These are phyloP conservation scores for Enteromius argenteus DNA, from an alignment of 2,797 vertebrate species.

Conservation along the genomic window DNA sequence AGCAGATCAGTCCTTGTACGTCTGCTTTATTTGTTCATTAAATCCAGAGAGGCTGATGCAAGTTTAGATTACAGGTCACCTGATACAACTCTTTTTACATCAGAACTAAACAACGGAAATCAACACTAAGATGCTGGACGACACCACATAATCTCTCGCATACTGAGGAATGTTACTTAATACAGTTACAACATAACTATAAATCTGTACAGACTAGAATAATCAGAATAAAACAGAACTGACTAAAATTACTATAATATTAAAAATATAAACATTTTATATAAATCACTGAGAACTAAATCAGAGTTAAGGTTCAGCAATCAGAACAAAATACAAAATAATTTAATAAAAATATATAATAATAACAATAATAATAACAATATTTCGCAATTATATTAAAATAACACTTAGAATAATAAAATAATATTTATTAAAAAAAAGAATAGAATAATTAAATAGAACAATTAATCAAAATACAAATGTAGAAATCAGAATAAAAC, in stretches of 20 bases:
- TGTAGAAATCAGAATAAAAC: not conserved
- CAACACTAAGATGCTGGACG: not conserved
- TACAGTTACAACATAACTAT: not conserved
- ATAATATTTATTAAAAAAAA: not conserved
- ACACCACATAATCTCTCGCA: not conserved
- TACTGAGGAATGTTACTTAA: not conserved
- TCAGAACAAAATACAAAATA: not conserved
- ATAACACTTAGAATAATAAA: not conserved
- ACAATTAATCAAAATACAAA: not conserved
- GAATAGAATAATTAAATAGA: not conserved
- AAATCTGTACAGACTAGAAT: not conserved
- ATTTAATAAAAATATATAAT: not conserved
- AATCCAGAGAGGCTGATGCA: not conserved
- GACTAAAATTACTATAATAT: not conserved
- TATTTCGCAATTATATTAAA: not conserved
- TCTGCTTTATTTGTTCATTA: not conserved
- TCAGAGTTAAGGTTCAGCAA: not conserved
- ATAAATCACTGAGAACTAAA: not conserved
- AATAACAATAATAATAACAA: not conserved
- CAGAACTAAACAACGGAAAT: not conserved
- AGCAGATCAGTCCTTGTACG: not conserved
- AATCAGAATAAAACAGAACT: not conserved
- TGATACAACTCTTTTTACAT: not conserved
- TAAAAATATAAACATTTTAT: not conserved
- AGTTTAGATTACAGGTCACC: slow-evolving; percentile 8